Evolutionary conservation across 2,113 vertebrate genomes (phyloP), one percentile per base, ranked within the genome.

Genomic region (Percina caprodes): DNA sequence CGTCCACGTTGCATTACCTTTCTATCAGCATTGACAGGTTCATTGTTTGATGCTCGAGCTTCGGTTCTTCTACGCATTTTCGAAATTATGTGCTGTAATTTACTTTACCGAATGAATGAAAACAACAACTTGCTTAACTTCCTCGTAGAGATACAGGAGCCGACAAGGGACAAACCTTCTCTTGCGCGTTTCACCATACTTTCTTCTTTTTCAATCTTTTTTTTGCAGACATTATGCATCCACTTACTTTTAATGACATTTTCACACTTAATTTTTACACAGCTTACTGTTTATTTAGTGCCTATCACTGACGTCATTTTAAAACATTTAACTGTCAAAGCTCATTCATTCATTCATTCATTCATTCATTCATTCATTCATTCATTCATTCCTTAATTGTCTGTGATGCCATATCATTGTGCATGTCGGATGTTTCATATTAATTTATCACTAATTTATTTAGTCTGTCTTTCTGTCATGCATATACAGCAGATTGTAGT

Each of bases 1-100:
- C 18, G 14, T 30, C 12, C 46, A 12, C 14, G n/a, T 8, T 5
- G 15, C 4, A 9, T 59, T 94, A 95, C 94, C 84, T 93, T 94
- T 70, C 26, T 90, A 15, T 90, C 74, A 26, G 77, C 13, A 56
- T 49, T 80, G 21, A 7, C 74, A n/a, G 55, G 48, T n/a, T 86
- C 89, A 24, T 12, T 85, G 46, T 45, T 68, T 23, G 86, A n/a
- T 39, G 93, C 54, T 56, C 86, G 90, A n/a, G 71, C 80, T 61
- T 87, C 92, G 21, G 89, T 77, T 88, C 89, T 92, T 85, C 87
- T 90, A 4, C 94, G 94, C 90, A 94, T 94, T 78, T 74, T 86
- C 2, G 19, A 76, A 62, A 61, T 23, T 0, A 58, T 60, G 10
- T 24, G 6, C 5, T 33, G 12, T 24, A 56, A 48, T 24, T 33